Evolutionary conservation across 2,113 vertebrate genomes (phyloP), one percentile per base, ranked within the genome.

Genomic region (Periophthalmus modestus): DNA sequence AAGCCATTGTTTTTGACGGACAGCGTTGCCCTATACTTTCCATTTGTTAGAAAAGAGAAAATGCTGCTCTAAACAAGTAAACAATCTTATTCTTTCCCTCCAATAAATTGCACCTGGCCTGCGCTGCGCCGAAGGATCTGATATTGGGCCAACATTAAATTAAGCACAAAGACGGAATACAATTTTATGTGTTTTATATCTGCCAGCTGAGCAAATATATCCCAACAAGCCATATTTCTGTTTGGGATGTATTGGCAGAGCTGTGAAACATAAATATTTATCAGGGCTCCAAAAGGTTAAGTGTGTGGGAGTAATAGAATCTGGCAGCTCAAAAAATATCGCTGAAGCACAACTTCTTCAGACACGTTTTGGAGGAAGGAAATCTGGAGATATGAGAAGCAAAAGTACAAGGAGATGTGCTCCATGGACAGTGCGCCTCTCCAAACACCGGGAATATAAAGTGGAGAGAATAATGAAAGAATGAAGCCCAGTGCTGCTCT

Each of bases 291-390:
- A 33, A 84, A 72, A 85, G 85, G 85, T 85, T 80, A 89, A 82
- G 69, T 82, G 80, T 61, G 89, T 86, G 77, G 89, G 89, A 83
- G 75, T 82, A 68, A 76, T 59, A 69, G 58, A 83, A 89, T 76
- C 73, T 79, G 77, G 79, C 87, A 81, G 80, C 75, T 71, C 39
- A 43, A 34, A 75, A 79, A 81, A 87, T 78, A 72, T 78, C 72
- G 63, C 79, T 50, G 74, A 68, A 73, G 77, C 48, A 65, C 14
- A 71, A 39, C 67, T 74, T 83, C 65, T 79, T 39, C 57, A 65
- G 19, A 58, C 21, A 74, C 77, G 21, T 72, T 77, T 74, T 73
- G 24, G 28, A 69, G 73, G 63, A 83, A 75, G 66, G 39, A 66
- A 61, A 34, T 57, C 67, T 72, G 24, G 47, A 34, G 28, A 72